These are phyloP conservation scores for Halisarca cf. caerulea DNA, from an alignment of 37 sponge, comb jelly and placozoan genomes.

Conservation along the genomic window DNA sequence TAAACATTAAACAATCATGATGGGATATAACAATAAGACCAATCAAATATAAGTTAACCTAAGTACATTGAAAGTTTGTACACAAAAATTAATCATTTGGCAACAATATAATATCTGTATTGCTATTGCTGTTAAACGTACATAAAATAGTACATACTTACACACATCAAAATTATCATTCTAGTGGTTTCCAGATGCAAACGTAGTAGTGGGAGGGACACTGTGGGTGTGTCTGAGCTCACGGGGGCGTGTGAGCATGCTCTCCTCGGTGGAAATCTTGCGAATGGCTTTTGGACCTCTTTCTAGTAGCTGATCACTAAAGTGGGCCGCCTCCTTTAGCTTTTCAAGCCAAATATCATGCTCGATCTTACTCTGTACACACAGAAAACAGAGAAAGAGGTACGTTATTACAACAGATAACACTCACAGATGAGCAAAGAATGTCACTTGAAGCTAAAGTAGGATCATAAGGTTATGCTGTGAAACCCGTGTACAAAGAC, in stretches of 20 bases:
- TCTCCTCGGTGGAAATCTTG: constrained; percentile 15
- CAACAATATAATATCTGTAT: no score
- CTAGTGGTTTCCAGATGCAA: no score
- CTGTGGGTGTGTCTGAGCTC: constrained; percentile 14
- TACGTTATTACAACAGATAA: background rate
- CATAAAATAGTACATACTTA: no score
- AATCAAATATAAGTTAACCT: no score
- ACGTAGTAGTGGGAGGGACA: constrained; percentile 8
- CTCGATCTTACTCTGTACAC: background rate
- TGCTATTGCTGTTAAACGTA: no score
- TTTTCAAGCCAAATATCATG: constrained; percentile 3
- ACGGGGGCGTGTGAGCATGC: background rate
- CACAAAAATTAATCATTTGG: no score
- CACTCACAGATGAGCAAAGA: background rate
- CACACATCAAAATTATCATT: no score
- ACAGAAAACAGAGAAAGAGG: background rate
- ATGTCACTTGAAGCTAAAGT: background rate
- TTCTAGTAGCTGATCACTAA: background rate
- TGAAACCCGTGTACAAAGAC: background rate
- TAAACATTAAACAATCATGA: no score
- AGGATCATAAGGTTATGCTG: background rate
- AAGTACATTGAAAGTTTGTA: no score
- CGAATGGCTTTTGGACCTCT: constrained; percentile 7
- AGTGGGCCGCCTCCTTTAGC: constrained; percentile 3
- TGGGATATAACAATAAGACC: no score